Percentiles rank a stretch among this genome's conserved stretches.
Evolutionary conservation across 2,113 vertebrate species (phyloP).

Genomic region (Cyprinus carpio): DNA sequence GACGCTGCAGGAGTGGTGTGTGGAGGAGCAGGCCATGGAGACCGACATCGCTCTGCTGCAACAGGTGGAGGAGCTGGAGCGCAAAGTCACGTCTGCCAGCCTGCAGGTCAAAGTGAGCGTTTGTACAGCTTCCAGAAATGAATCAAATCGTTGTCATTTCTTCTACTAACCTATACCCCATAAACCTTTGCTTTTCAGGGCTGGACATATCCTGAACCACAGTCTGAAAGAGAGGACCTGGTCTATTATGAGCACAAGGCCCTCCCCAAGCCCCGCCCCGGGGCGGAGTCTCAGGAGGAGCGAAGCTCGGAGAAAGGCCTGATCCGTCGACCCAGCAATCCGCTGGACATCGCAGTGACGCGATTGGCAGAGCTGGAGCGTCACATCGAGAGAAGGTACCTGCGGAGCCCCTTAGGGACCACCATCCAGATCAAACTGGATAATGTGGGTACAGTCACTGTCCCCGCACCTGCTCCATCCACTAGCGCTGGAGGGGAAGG

Average conservation of each 20-base stretch:
- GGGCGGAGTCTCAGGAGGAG: constrained; percentile 77
- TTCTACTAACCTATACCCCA: constrained; percentile 11
- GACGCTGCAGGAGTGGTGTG: constrained; percentile 93
- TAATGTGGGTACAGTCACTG: constrained; percentile 99
- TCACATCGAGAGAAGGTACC: constrained; percentile 99
- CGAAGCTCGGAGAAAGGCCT: constrained; percentile 85
- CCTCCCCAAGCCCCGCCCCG: constrained; percentile 79
- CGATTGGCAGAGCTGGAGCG: constrained; percentile 99
- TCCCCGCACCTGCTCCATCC: constrained; percentile 99
- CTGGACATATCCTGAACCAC: constrained; percentile 93
- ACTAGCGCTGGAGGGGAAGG: constrained; percentile 99
- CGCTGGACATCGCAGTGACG: constrained; percentile 99
- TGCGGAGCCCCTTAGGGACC: constrained; percentile 99
- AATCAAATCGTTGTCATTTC: background rate
- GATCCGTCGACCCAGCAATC: constrained; percentile 94
- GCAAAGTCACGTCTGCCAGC: constrained; percentile 94
- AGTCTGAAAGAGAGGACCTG: constrained; percentile 97
- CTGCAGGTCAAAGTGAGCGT: constrained; percentile 93
- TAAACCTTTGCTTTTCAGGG: constrained; percentile 76
- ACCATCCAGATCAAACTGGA: constrained; percentile 99
- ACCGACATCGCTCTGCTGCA: constrained; percentile 92
- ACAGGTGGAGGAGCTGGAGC: constrained; percentile 97
- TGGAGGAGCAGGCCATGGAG: constrained; percentile 98
- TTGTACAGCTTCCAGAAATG: background rate
- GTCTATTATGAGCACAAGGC: constrained; percentile 98